Conservation (phyloP, 2,113 vertebrate species). For the Thryonomys swinderianus region DNA sequence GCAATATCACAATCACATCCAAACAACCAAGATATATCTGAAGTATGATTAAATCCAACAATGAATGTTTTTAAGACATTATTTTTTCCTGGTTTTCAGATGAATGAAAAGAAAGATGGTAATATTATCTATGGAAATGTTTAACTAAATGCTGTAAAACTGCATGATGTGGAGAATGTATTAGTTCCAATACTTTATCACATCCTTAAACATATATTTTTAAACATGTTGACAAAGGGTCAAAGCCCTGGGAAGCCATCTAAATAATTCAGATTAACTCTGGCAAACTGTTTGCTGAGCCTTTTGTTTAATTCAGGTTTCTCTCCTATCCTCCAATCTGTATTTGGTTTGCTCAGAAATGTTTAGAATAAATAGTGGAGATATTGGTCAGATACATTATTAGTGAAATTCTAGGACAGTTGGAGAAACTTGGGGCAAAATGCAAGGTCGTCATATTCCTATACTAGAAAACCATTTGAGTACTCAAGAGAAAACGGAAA, state of each 20-base stretch:
- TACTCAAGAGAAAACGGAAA: not conserved
- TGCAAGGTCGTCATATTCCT: not conserved
- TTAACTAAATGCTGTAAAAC: slow-evolving; percentile 44
- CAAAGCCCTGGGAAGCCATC: slow-evolving; percentile 49
- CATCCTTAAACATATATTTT: slow-evolving; percentile 51
- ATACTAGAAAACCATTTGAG: not conserved
- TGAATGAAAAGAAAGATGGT: slow-evolving; percentile 5
- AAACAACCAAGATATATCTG: slow-evolving; percentile 31
- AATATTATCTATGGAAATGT: slow-evolving; percentile 48
- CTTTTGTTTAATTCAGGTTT: slow-evolving; percentile 64
- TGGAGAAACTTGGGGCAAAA: not conserved
- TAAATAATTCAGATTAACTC: slow-evolving; percentile 75
- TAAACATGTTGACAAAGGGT: slow-evolving; percentile 59
- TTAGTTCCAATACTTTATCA: not conserved
- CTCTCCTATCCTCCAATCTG: not conserved
- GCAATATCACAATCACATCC: slow-evolving; percentile 47
- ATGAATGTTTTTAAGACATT: slow-evolving; percentile 52
- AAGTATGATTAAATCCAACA: slow-evolving; percentile 42
- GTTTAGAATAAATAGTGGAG: slow-evolving; percentile 40
- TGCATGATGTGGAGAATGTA: slow-evolving; percentile 39
- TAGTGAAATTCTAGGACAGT: not conserved
- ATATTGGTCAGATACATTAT: not conserved
- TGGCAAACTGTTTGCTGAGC: slow-evolving; percentile 51
- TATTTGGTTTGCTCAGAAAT: slow-evolving; percentile 47
- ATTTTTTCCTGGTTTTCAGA: slow-evolving; percentile 27